Percentiles rank a stretch among this genome's conserved stretches.
These are phyloP conservation scores for Orthosia gothica DNA, from an alignment of 2,888 invertebrate genomes.

Conservation along the genomic window DNA sequence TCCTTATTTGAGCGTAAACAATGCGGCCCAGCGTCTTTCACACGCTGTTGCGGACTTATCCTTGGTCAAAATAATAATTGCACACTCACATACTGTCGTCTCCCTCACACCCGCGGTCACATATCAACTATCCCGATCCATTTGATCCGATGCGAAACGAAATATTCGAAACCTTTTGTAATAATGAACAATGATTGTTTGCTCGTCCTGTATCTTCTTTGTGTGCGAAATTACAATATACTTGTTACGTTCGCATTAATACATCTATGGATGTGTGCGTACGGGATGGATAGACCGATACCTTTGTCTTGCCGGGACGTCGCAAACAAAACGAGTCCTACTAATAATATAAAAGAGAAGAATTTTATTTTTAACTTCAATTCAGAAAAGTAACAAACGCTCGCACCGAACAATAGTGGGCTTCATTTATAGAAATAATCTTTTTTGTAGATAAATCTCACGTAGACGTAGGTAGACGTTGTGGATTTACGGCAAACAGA, in stretches of 20 bases:
- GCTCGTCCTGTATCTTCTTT: constrained; percentile 90
- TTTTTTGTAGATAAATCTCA: constrained; percentile 91
- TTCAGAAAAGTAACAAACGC: constrained; percentile 91
- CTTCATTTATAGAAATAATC: constrained; percentile 91
- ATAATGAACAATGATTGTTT: constrained; percentile 92
- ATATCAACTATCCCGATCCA: constrained; percentile 86
- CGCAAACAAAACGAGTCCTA: constrained; percentile 90
- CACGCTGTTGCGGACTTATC: constrained; percentile 90
- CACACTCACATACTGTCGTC: constrained; percentile 84
- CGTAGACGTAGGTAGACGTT: constrained; percentile 87
- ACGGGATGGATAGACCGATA: constrained; percentile 89
- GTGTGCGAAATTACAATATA: constrained; percentile 91
- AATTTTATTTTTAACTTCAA: constrained; percentile 91
- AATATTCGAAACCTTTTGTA: constrained; percentile 91
- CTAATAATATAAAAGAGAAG: constrained; percentile 91
- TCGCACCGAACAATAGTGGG: constrained; percentile 88
- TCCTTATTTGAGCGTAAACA: constrained; percentile 91
- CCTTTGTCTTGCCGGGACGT: constrained; percentile 91
- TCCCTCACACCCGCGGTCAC: constrained; percentile 83
- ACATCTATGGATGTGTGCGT: constrained; percentile 85
- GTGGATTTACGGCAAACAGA: constrained; percentile 82
- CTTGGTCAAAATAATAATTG: constrained; percentile 91
- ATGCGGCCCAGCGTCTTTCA: constrained; percentile 89
- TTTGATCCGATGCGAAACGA: constrained; percentile 91
- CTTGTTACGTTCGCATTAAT: constrained; percentile 90